Conservation (phyloP, 1,140 invertebrate genomes). For the Diabrotica virgifera region DNA sequence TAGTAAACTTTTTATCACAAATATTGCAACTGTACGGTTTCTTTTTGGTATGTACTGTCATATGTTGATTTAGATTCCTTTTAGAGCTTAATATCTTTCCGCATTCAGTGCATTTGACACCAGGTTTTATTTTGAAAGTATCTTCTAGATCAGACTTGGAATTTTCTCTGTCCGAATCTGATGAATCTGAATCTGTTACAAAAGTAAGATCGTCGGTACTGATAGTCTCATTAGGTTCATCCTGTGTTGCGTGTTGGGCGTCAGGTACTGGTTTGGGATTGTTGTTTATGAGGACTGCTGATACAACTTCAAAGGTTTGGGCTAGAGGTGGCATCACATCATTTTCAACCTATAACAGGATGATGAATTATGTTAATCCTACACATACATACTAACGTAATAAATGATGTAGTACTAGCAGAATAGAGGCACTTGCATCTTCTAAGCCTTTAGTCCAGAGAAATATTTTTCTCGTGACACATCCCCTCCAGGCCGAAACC, state of each 20-base stretch:
- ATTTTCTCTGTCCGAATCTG: not conserved
- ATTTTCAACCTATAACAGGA: not conserved
- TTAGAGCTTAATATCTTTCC: constrained; percentile 30
- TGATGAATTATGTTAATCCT: too few species aligned
- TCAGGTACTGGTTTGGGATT: not conserved
- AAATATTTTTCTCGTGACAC: too few species aligned
- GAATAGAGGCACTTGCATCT: too few species aligned
- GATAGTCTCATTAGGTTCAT: not conserved
- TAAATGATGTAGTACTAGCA: too few species aligned
- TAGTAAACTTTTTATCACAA: constrained; percentile 58
- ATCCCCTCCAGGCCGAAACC: too few species aligned
- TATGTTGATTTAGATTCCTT: constrained; percentile 34
- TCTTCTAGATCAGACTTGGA: constrained; percentile 6
- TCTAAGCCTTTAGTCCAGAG: too few species aligned
- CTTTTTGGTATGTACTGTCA: constrained; percentile 50
- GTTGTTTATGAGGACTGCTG: not conserved
- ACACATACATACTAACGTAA: too few species aligned
- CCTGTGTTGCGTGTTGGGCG: not conserved
- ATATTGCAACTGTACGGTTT: constrained; percentile 60
- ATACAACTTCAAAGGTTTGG: not conserved
- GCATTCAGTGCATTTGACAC: constrained; percentile 31
- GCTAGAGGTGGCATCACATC: not conserved
- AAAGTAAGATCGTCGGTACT: constrained; percentile 9
- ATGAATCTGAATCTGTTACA: constrained; percentile 12
- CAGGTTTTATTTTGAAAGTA: constrained; percentile 15